A percentile compares a stretch with the other conserved stretches of the same genome.
phyloP scores from a whole-genome alignment of 2,113 vertebrate genomes.

The Pseudopodoces humilis region DNA sequence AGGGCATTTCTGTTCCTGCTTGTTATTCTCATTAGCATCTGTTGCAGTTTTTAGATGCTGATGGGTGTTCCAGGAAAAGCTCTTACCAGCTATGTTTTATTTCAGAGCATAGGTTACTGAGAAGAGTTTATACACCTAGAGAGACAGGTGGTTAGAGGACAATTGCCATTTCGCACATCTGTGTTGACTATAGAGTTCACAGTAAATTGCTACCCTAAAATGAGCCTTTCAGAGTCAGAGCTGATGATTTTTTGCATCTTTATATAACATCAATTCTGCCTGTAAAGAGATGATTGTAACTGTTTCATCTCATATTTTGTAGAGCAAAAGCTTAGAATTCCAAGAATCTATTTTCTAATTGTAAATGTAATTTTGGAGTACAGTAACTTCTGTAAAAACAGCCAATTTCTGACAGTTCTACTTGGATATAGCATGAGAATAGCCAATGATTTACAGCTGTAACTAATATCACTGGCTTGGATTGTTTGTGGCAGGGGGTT shows the following conservation, averaged over 20 bases:
- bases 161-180: background rate
- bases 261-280: background rate
- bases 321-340: background rate
- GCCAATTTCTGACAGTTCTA: background rate
- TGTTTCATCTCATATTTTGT: background rate
- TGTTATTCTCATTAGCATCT: background rate
- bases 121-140: background rate
- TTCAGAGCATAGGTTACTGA: background rate
- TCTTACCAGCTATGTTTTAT: background rate
- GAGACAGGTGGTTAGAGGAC: background rate
- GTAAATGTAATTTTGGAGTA: background rate
- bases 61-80: background rate
- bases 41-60: background rate
- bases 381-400: accelerated
- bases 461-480: background rate
- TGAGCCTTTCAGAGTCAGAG: background rate
- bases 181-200: background rate
- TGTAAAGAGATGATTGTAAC: background rate
- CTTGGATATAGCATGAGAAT: background rate
- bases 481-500: background rate
- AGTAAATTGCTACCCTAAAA: background rate
- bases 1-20: background rate
- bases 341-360: background rate
- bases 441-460: background rate
- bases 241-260: background rate